Base-by-base conservation (phyloP, 23 tunicate species). In the Trididemnum clinides region DNA sequence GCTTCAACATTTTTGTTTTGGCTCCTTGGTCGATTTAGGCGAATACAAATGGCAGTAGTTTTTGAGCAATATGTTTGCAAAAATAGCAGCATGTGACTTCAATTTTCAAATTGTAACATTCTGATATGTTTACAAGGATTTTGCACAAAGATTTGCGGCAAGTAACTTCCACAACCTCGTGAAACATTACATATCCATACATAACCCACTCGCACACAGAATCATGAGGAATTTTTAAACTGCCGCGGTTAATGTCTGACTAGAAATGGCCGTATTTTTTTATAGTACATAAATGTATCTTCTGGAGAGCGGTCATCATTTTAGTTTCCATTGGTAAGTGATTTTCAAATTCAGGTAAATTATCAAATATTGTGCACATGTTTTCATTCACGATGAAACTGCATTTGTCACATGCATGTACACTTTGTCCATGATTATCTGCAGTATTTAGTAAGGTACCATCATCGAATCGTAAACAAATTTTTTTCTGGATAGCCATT, bases 21-120 rank as follows among this genome's bases (percentile, higher is more conserved):
- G 25, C 22, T 59, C 66, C 22, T 59, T 25, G 66, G 66, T 59
- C 20, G 66, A 25, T 59, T 59, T 59, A 25, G 66, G 66, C 20
- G 66, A 59, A 59, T 19, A 59, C 66, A 59, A 59, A 59, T 28
- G 20, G 66, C 66, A 59, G 25, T 59, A 59, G n/a, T n/a, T n/a
- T n/a, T n/a, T n/a, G n/a, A n/a, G n/a, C n/a, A n/a, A n/a, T n/a
- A n/a, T n/a, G n/a, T n/a, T n/a, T n/a, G n/a, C n/a, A n/a, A n/a
- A 59, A 59, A 59, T 59, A 59, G 66, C 22, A 59, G 22, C 22
- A 59, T 19, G 66, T 59, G 66, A 19, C 25, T 59, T 59, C 22
- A 59, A 10, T 59, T 59, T 59, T 4, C 27, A 59, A 28, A 28
- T 59, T 28, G 22, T 59, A 59, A 25, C 20, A 59, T 19, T 59